Conservation (phyloP, 1,140 invertebrate species). For the Proales similis region DNA sequence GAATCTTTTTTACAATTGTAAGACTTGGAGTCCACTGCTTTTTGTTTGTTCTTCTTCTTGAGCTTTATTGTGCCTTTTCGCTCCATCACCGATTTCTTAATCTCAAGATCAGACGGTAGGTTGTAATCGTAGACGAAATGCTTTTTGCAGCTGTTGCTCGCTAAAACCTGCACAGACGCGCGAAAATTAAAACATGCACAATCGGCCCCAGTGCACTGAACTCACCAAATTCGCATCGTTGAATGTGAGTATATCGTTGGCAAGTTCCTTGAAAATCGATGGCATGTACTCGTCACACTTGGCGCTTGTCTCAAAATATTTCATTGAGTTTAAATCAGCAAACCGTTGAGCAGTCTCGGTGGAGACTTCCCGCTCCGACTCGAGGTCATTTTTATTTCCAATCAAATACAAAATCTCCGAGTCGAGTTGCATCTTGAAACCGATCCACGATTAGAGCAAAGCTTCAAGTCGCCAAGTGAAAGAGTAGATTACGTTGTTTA, state of each 20-base stretch:
- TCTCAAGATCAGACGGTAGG: conserved; percentile 13
- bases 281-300: conserved; percentile 3
- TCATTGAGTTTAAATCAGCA: conserved; percentile 13
- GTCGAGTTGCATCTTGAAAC: conserved; percentile 17
- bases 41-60: neutral
- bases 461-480: conserved; percentile 4
- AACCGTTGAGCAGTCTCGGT: conserved; percentile 21
- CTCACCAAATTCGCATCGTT: conserved; percentile 13
- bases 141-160: conserved; percentile 24
- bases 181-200: neutral
- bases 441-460: neutral
- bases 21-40: neutral
- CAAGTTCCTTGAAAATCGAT: conserved; percentile 28
- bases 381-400: conserved; percentile 36
- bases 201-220: neutral
- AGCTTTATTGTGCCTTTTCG: neutral
- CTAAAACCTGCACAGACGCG: neutral
- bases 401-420: conserved; percentile 22
- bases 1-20: no score
- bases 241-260: conserved; percentile 17
- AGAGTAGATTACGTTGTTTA: conserved; percentile 1
- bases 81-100: neutral
- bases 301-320: conserved; percentile 35
- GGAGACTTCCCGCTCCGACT: conserved; percentile 14
- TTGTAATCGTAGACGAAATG: conserved; percentile 33